Base-by-base conservation (phyloP, 1,140 invertebrate genomes). In the Bradysia coprophila region DNA sequence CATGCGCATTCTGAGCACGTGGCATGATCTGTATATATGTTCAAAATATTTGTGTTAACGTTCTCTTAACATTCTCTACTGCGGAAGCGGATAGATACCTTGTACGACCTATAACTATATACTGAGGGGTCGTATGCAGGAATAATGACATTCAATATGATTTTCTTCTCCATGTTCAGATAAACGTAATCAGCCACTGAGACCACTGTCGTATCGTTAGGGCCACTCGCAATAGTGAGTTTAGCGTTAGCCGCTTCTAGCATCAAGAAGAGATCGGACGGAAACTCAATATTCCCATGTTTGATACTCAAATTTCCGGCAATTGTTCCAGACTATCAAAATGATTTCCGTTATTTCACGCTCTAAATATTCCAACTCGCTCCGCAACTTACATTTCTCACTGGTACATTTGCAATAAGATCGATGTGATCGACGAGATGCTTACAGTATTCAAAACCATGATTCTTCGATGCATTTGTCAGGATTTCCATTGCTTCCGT, bases 1-100 rank as follows among this genome's bases (percentile, higher is more conserved):
- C 84, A 53, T 88, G 81, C 0, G 84, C 73, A 57, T 89, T 90
- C 65, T 85, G 81, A 4, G 75, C 74, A 46, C 82, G 66, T 0
- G 76, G 74, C 73, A 82, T 83, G 44, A 34, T 15, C n/a, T n/a
- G n/a, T n/a, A n/a, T n/a, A n/a, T n/a, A n/a, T n/a, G n/a, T n/a
- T n/a, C n/a, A n/a, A n/a, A n/a, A n/a, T n/a, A n/a, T n/a, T n/a
- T n/a, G 6, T 21, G 11, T 18, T 33, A 8, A 21, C 22, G 3
- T 23, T 3, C 16, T 6, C n/a, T n/a, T n/a, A n/a, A n/a, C n/a
- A n/a, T n/a, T n/a, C n/a, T n/a, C n/a, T n/a, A 24, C 4, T n/a
- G 28, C 16, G 28, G 15, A 24, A 11, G 28, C 32, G 18, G n/a
- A n/a, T n/a, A n/a, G n/a, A n/a, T n/a, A 86, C 75, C 78, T 85